Conservation (phyloP, 2,888 invertebrate genomes). For the Eubasilissa splendida region DNA sequence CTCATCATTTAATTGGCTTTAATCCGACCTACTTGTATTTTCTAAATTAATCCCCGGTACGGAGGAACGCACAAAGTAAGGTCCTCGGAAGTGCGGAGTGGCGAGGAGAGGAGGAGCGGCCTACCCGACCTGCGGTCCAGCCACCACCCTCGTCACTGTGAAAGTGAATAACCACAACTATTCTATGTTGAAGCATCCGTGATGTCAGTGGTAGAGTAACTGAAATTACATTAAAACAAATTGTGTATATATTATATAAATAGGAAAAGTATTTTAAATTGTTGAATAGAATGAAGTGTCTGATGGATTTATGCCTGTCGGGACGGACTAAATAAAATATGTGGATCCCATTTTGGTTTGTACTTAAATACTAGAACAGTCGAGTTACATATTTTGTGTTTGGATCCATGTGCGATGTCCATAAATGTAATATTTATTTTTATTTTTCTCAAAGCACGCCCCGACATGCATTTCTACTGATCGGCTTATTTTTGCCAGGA, state of each 20-base stretch:
- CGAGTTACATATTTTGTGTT: conserved; percentile 29
- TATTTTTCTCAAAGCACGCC: conserved; percentile 38
- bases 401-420: conserved; percentile 31
- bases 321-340: conserved; percentile 35
- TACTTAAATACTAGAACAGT: conserved; percentile 46
- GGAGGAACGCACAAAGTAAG: conserved; percentile 47
- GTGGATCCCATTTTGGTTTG: conserved; percentile 42
- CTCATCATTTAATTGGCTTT: conserved; percentile 62
- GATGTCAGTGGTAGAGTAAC: conserved; percentile 59
- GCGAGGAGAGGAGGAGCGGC: conserved; percentile 59
- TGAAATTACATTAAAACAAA: conserved; percentile 58
- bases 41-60: conserved; percentile 55
- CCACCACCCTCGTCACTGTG: conserved; percentile 39
- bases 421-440: conserved; percentile 19
- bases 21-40: conserved; percentile 55
- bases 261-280: conserved; percentile 59
- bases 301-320: conserved; percentile 53
- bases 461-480: conserved; percentile 51
- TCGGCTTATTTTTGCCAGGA: conserved; percentile 52
- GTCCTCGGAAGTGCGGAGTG: conserved; percentile 52
- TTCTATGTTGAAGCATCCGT: conserved; percentile 53
- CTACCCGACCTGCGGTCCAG: background rate
- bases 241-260: conserved; percentile 59
- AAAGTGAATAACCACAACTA: conserved; percentile 48
- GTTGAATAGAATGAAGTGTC: conserved; percentile 58